A percentile compares a stretch with the other conserved stretches of the same genome.
Evolutionary conservation across 2,888 invertebrate species (phyloP).

Genomic region (Mactromeris polynyma): DNA sequence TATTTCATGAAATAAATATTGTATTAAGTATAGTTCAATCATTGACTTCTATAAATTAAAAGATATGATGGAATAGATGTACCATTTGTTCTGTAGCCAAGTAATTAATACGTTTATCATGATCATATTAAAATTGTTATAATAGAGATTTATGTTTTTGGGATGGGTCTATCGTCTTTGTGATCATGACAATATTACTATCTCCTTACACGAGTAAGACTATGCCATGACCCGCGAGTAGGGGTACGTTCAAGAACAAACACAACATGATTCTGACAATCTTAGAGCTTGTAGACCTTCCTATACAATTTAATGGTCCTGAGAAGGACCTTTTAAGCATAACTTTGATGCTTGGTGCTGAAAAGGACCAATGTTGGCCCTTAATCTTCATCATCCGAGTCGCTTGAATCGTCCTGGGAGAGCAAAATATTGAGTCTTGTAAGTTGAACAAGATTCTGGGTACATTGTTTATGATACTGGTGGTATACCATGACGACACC

Average conservation of each 20-base stretch:
- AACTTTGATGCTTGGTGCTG: not conserved
- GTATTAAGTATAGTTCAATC: not conserved
- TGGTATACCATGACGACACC: not conserved
- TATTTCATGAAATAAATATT: not conserved
- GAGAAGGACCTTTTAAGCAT: slow-evolving; percentile 5
- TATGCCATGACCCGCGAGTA: too few species aligned
- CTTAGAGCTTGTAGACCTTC: not conserved
- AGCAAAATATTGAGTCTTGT: not conserved
- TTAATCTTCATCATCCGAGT: not conserved
- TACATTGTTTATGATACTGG: not conserved
- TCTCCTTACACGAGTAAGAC: too few species aligned
- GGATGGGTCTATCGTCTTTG: too few species aligned
- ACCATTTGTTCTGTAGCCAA: not conserved
- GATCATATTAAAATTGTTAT: not conserved
- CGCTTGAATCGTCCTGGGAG: not conserved
- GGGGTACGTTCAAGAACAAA: too few species aligned
- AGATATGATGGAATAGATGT: not conserved
- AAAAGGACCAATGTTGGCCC: not conserved
- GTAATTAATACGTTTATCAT: slow-evolving; percentile 5
- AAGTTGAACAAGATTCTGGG: not conserved
- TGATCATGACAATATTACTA: too few species aligned
- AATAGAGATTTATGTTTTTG: too few species aligned
- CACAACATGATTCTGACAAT: not conserved
- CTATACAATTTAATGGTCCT: not conserved
- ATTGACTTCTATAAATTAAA: not conserved